Evolutionary conservation across 2,888 invertebrate genomes (phyloP), one percentile per base, ranked within the genome.

Genomic region (Rhingia rostrata): DNA sequence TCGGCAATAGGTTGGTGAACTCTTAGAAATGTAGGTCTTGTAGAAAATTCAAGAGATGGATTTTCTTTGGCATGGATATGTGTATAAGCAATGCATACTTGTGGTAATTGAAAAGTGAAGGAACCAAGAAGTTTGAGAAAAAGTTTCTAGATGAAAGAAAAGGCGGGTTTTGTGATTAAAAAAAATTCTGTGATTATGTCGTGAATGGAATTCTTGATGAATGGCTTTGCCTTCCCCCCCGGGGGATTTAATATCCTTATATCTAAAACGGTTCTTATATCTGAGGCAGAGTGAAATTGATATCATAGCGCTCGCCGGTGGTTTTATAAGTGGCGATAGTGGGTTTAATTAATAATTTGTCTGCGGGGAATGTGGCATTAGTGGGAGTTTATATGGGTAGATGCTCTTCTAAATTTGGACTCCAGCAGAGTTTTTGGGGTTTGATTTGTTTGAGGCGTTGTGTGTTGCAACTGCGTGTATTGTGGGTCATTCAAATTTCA

Each of bases 1-100:
- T 70, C 58, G 51, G 79, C 64, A 37, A 73, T 37, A 79, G 83
- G 79, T 83, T 79, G 83, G 67, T 79, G 83, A 83, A 79, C 79
- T 74, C 41, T 64, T 9, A 12, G 66, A 60, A 77, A 82, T 60
- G 32, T 72, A 72, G 70, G 77, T 82, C 66, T 73, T 69, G 7
- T 45, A 30, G 14, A 10, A 51, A 63, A 72, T 58, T 64, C 30
- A 41, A 51, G 35, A 63, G 56, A 4, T 35, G 33, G 3, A 39
- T n/a, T 10, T 53, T 43, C 22, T 14, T 49, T 49, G 22, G 56
- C 43, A 35, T 22, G 22, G 22, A 2, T 58, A 12, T 49, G 7
- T 30, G 1, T 33, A 33, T n/a, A n/a, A n/a, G n/a, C n/a, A n/a
- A n/a, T 22, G 41, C 47, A 74, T 41, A 56, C 54, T 58, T 74